Evolutionary conservation across 2,113 vertebrate species (phyloP).

Genomic region (Corydoras sp.): DNA sequence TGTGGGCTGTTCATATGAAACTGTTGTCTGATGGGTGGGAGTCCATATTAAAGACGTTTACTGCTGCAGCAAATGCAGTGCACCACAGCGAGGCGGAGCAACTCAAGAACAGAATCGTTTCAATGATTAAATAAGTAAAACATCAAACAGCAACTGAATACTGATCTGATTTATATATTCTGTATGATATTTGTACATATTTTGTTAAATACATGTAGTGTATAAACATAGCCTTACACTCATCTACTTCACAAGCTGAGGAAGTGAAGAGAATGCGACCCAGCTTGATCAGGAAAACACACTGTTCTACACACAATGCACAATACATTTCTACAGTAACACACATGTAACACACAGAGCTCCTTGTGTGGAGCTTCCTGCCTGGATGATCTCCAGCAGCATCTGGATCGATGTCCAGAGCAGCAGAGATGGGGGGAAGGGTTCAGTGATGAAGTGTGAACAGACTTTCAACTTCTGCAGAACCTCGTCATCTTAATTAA

Average conservation of each 20-base stretch:
- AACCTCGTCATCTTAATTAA: constrained; percentile 10
- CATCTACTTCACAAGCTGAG: background rate
- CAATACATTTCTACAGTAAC: constrained; percentile 24
- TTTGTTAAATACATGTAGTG: background rate
- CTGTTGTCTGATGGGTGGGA: too few relatives aligned
- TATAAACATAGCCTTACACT: background rate
- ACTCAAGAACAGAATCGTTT: too few relatives aligned
- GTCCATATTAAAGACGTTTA: too few relatives aligned
- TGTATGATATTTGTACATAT: too few relatives aligned
- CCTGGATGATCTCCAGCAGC: constrained; percentile 36
- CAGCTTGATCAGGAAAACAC: constrained; percentile 17
- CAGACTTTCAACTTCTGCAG: background rate
- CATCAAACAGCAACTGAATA: too few relatives aligned
- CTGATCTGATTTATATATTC: too few relatives aligned
- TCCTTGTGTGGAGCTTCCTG: constrained; percentile 42
- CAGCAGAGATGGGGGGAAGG: constrained; percentile 14
- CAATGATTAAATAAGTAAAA: too few relatives aligned
- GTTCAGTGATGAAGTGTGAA: constrained; percentile 1
- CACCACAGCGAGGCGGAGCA: too few relatives aligned
- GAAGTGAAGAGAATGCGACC: constrained; percentile 37
- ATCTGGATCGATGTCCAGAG: constrained; percentile 41
- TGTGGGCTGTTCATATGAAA: too few relatives aligned
- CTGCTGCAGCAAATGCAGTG: too few relatives aligned
- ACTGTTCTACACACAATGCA: constrained; percentile 21
- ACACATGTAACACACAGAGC: constrained; percentile 23